These are phyloP conservation scores for Pecten maximus DNA, from an alignment of 2,888 invertebrate genomes.

Conservation along the genomic window DNA sequence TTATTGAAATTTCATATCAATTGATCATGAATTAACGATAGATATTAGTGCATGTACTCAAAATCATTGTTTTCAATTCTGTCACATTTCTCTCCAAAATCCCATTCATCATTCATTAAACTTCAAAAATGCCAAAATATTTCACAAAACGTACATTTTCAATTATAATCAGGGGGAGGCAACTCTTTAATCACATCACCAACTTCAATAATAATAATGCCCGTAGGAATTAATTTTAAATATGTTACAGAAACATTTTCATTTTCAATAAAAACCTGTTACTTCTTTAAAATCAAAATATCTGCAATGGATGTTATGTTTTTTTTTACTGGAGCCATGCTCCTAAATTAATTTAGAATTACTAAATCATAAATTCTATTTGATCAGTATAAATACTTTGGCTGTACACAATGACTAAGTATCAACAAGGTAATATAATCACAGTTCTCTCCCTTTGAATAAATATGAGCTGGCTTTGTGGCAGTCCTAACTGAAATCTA, in stretches of 20 bases:
- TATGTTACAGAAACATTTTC: neutral
- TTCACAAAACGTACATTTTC: neutral
- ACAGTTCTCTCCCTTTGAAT: neutral
- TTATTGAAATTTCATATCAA: no score
- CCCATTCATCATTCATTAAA: neutral
- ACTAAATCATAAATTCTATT: no score
- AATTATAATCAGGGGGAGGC: neutral
- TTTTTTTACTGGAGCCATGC: no score
- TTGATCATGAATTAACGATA: no score
- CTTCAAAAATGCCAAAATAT: neutral
- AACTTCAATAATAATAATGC: neutral
- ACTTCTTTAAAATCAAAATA: neutral
- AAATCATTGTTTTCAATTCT: neutral
- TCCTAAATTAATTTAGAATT: no score
- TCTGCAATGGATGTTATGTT: no score
- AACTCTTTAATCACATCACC: neutral
- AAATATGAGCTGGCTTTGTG: neutral
- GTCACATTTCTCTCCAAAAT: neutral
- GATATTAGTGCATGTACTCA: no score
- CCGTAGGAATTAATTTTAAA: neutral
- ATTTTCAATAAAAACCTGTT: neutral
- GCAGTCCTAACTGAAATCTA: neutral
- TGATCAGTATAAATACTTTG: neutral
- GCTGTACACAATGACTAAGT: neutral
- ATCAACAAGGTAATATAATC: neutral